phyloP scores from a whole-genome alignment of 2,888 invertebrate species.

The Cremastinae sp. region DNA sequence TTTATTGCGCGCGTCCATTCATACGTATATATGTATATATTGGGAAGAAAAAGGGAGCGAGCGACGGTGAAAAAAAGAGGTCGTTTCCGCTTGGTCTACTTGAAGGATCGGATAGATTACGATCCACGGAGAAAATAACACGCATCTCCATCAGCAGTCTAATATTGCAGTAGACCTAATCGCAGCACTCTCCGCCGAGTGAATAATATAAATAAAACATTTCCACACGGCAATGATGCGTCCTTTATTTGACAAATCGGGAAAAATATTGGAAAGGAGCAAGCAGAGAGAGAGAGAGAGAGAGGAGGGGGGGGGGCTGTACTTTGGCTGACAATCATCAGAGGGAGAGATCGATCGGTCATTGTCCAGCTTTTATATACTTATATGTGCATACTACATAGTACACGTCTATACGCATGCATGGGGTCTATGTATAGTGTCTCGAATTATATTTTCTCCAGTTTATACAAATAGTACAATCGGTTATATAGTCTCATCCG shows the following conservation, averaged over 20 bases:
- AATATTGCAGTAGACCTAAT: constrained; percentile 21
- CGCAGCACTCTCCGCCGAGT: constrained; percentile 3
- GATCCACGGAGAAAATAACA: constrained; percentile 57
- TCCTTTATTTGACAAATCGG: background rate
- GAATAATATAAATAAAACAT: constrained; percentile 48
- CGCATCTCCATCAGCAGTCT: constrained; percentile 50
- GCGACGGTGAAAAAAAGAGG: constrained; percentile 50
- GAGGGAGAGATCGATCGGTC: constrained; percentile 78
- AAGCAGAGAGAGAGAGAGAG: too few relatives aligned
- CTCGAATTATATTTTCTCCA: too few relatives aligned
- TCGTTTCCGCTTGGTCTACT: constrained; percentile 74
- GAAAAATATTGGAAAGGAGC: background rate
- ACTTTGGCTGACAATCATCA: constrained; percentile 69
- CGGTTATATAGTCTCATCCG: too few relatives aligned
- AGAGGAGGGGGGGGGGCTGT: too few relatives aligned
- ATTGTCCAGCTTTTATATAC: constrained; percentile 48
- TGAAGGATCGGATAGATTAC: constrained; percentile 79
- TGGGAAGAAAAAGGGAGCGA: constrained; percentile 35
- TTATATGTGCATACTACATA: too few relatives aligned
- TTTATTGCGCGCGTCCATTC: too few relatives aligned
- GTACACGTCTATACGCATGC: constrained; percentile 19
- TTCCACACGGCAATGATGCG: constrained; percentile 8
- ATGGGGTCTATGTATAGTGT: background rate
- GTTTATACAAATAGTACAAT: too few relatives aligned
- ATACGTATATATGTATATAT: constrained; percentile 48